These are phyloP conservation scores for Drosophila chauvacae DNA, from an alignment of 1,140 invertebrate species.

Conservation along the genomic window DNA sequence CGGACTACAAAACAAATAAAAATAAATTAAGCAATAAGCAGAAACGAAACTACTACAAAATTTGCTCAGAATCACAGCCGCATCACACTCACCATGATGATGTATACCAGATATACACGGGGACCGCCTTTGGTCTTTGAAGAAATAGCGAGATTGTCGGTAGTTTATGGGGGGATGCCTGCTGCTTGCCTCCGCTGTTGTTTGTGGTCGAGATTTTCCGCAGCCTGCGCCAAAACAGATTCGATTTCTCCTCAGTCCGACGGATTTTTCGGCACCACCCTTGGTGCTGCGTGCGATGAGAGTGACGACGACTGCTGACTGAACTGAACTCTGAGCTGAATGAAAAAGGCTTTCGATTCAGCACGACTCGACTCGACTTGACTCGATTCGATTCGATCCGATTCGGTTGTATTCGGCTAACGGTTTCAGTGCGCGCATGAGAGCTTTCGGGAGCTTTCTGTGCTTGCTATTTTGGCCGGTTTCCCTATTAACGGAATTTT, in stretches of 20 bases:
- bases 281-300: slow-evolving; percentile 64
- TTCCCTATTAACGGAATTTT: slow-evolving; percentile 3
- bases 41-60: slow-evolving; percentile 21
- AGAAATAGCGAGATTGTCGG: slow-evolving; percentile 60
- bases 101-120: slow-evolving; percentile 70
- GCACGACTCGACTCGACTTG: slow-evolving; percentile 3
- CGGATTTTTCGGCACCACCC: slow-evolving; percentile 60
- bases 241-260: slow-evolving; percentile 22
- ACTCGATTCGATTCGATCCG: slow-evolving; percentile 27
- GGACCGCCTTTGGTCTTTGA: slow-evolving; percentile 42
- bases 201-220: slow-evolving; percentile 26
- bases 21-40: slow-evolving; percentile 57
- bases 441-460: slow-evolving; percentile 57
- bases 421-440: slow-evolving; percentile 67
- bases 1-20: slow-evolving; percentile 39
- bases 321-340: slow-evolving; percentile 29
- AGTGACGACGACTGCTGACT: slow-evolving; percentile 55
- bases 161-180: slow-evolving; percentile 19
- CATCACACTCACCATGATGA: slow-evolving; percentile 66
- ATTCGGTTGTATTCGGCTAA: slow-evolving; percentile 52
- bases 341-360: slow-evolving; percentile 59
- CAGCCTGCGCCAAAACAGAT: slow-evolving; percentile 15
- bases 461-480: slow-evolving; percentile 25
- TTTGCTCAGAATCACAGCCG: background rate
- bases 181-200: slow-evolving; percentile 21